These are phyloP conservation scores for Euphydryas editha DNA, from an alignment of 2,888 invertebrate species.

Conservation along the genomic window DNA sequence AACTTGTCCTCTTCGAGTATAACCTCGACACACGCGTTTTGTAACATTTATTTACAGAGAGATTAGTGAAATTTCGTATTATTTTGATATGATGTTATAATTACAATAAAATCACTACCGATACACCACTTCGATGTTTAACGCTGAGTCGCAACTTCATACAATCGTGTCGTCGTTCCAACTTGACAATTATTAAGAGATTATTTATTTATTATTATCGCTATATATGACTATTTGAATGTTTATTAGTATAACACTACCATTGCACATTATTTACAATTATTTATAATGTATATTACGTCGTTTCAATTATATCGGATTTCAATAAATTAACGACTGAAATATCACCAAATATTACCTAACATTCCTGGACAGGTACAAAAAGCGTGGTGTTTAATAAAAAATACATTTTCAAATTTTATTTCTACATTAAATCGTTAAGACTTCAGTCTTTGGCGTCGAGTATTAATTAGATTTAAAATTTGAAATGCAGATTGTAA, in stretches of 20 bases:
- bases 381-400: slow-evolving; percentile 24
- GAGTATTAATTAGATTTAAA: slow-evolving; percentile 45
- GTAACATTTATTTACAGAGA: no score
- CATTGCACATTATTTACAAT: slow-evolving; percentile 19
- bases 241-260: neutral
- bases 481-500: slow-evolving; percentile 54
- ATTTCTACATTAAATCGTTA: slow-evolving; percentile 38
- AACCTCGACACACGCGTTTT: neutral
- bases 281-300: slow-evolving; percentile 8
- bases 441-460: slow-evolving; percentile 51
- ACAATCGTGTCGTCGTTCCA: no score
- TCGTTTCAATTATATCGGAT: neutral
- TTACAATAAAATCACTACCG: no score
- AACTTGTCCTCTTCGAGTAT: neutral
- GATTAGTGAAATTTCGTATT: no score
- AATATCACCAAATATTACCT: slow-evolving; percentile 22
- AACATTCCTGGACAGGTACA: slow-evolving; percentile 28
- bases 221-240: slow-evolving; percentile 8
- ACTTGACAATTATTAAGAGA: no score
- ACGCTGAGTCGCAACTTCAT: no score
- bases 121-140: neutral
- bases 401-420: slow-evolving; percentile 53
- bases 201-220: slow-evolving; percentile 1
- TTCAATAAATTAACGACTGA: slow-evolving; percentile 11
- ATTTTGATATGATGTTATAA: no score